Evolutionary conservation across 2,888 invertebrate genomes (phyloP).

Genomic region (Gasteruption jaculator): DNA sequence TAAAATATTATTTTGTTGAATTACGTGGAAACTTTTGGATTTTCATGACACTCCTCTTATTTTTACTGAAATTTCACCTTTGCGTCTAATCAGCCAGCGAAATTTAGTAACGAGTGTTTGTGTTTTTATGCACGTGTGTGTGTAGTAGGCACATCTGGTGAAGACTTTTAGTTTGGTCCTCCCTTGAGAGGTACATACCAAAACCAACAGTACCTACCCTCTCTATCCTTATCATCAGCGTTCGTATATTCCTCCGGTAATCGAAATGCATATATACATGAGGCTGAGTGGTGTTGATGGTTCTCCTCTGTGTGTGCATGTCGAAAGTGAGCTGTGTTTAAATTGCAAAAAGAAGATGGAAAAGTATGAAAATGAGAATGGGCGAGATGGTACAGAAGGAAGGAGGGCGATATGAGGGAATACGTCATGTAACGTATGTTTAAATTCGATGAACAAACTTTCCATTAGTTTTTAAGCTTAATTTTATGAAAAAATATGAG

Average conservation of each 20-base stretch:
- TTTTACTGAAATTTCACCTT: no score
- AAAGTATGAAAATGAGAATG: constrained; percentile 2
- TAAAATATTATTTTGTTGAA: no score
- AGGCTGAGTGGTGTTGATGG: constrained; percentile 32
- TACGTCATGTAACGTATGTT: no score
- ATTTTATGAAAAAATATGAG: no score
- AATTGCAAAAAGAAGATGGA: background rate
- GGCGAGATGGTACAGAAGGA: no score
- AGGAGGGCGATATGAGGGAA: no score
- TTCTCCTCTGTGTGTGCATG: constrained; percentile 5
- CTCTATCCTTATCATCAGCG: constrained; percentile 12
- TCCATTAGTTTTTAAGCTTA: no score
- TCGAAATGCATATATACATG: constrained; percentile 42
- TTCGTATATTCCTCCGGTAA: constrained; percentile 33
- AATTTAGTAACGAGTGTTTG: no score
- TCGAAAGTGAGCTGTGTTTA: background rate
- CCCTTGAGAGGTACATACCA: constrained; percentile 8
- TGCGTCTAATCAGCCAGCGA: constrained; percentile 9
- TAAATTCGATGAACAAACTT: no score
- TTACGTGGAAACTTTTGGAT: no score
- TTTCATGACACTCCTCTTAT: no score
- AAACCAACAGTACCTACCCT: background rate
- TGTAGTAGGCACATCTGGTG: constrained; percentile 4
- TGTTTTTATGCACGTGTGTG: no score
- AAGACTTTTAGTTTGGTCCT: constrained; percentile 6